Percentiles rank a stretch among this genome's conserved stretches.
Conservation (phyloP, 2,113 vertebrate genomes). For the Chroicocephalus ridibundus region DNA sequence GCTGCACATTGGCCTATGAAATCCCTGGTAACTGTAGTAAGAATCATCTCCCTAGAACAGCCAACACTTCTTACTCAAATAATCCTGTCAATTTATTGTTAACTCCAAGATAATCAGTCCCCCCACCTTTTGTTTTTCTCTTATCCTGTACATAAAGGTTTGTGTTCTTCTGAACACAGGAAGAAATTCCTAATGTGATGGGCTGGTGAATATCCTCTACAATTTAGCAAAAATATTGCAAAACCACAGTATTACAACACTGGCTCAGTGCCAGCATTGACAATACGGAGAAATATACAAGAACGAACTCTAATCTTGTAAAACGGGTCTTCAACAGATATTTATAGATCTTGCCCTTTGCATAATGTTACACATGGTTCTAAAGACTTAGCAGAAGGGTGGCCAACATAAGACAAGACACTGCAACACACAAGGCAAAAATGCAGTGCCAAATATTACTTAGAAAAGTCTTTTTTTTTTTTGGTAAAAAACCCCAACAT, state of each 20-base stretch:
- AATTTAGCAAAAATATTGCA: background rate
- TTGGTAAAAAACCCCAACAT: background rate
- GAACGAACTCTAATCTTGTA: background rate
- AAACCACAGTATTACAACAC: background rate
- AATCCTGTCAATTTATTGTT: background rate
- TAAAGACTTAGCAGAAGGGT: background rate
- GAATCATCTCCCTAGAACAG: background rate
- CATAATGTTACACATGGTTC: background rate
- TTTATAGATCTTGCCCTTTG: background rate
- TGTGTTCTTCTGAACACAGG: background rate
- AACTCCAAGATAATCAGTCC: background rate
- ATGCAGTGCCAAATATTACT: background rate
- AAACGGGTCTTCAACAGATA: background rate
- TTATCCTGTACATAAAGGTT: background rate
- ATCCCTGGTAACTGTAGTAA: background rate
- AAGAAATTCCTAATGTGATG: background rate
- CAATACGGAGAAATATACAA: background rate
- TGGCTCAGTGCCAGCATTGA: rapidly evolving
- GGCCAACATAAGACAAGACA: background rate
- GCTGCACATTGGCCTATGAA: background rate
- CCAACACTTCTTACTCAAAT: background rate
- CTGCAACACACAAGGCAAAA: background rate
- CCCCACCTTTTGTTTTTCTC: no score
- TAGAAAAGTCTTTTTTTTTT: background rate
- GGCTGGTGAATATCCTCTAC: background rate